Conservation (phyloP, 2,797 vertebrate species). For the Aulostomus chinensis region DNA sequence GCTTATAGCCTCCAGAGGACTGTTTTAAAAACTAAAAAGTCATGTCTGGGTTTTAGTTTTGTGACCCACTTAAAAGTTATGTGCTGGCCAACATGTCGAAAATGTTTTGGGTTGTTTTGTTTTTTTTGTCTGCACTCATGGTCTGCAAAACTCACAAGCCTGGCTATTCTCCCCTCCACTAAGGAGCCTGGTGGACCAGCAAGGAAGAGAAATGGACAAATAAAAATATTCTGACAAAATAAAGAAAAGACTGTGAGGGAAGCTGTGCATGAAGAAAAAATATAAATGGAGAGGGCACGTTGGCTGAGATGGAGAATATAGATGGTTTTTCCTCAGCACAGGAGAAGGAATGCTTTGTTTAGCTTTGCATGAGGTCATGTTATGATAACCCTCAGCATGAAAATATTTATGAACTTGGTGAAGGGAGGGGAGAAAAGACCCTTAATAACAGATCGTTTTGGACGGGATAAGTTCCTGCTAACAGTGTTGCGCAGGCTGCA, state of each 20-base stretch:
- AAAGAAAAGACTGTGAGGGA: background rate
- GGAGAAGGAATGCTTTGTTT: slow-evolving; percentile 72
- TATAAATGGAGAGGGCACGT: background rate
- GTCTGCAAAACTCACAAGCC: slow-evolving; percentile 44
- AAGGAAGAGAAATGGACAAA: slow-evolving; percentile 11
- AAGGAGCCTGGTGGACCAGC: slow-evolving; percentile 30
- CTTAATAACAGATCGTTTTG: slow-evolving; percentile 55
- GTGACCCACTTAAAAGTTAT: slow-evolving; percentile 70
- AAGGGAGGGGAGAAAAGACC: slow-evolving; percentile 42
- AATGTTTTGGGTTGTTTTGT: no score
- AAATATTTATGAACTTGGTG: slow-evolving; percentile 72
- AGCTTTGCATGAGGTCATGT: slow-evolving; percentile 66
- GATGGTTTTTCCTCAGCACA: slow-evolving; percentile 34
- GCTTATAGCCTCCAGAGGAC: slow-evolving; percentile 39
- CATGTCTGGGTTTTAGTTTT: slow-evolving; percentile 66
- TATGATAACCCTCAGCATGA: slow-evolving; percentile 75
- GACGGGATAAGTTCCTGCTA: slow-evolving; percentile 40
- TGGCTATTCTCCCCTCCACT: slow-evolving; percentile 63
- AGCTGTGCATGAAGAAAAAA: slow-evolving; percentile 4
- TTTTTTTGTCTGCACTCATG: no score
- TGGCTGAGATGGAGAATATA: slow-evolving; percentile 2
- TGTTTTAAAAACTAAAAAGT: slow-evolving; percentile 46
- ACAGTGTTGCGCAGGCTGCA: slow-evolving; percentile 53
- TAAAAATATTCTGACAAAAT: slow-evolving; percentile 8
- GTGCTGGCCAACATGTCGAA: slow-evolving; percentile 58